Evolutionary conservation across 2,888 invertebrate genomes (phyloP), one percentile per base, ranked within the genome.

Genomic region (Gordius sp.): DNA sequence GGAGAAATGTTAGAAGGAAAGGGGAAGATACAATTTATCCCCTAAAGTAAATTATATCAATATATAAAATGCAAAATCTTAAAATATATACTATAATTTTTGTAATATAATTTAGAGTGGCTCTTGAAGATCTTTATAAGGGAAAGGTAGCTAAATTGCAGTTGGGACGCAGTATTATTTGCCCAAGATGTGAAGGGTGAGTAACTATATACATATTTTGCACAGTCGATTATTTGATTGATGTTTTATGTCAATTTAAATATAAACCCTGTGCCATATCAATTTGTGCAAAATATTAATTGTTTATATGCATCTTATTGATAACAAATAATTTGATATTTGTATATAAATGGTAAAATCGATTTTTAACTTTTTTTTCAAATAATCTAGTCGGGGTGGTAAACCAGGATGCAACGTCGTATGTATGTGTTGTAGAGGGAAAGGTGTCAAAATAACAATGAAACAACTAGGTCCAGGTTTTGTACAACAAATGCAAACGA

Each of bases 91-190:
- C n/a, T 33, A 13, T n/a, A 33, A 33, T 13, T 33, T 33, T 33
- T 33, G n/a, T 13, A 33, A 33, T 13, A 8, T 58, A 28, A 67
- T 68, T n/a, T 65, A 76, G 75, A 70, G 82, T 89, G 2, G 76
- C 83, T 4, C 71, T 89, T 63, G 86, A 87, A 70, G 84, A 86
- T 66, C 74, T 87, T 67, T 89, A 85, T 68, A 79, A 81, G 69
- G 87, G 87, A 8, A 83, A 82, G 71, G 79, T 79, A 56, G 73
- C 81, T 1, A 81, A 81, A 67, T 71, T 83, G 63, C 80, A 82
- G 66, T 73, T 83, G 59, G 79, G 79, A 68, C 81, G 81, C 73
- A 81, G 80, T 70, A 76, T 81, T 28, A 77, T 82, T 63, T 84
- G 84, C 70, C 71, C 74, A 54, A 72, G 75, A 60, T 84, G 84